Conservation (phyloP, 1,140 invertebrate genomes). For the Drosophila rufa region DNA sequence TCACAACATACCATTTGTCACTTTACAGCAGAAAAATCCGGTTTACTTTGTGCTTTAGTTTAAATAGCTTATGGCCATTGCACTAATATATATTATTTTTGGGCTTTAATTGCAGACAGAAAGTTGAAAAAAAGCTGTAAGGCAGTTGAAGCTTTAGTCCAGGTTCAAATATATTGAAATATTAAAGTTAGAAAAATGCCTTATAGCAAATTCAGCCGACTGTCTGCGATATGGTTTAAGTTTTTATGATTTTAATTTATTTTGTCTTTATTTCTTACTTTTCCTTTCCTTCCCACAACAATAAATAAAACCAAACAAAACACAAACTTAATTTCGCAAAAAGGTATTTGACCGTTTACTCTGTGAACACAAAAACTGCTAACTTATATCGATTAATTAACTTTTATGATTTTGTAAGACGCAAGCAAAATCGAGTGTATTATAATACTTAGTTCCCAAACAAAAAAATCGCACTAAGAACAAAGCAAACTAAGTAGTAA, state of each 20-base stretch:
- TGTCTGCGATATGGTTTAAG: conserved; percentile 54
- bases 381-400: conserved; percentile 43
- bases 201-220: not conserved
- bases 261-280: conserved; percentile 72
- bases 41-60: conserved; percentile 39
- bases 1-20: not conserved
- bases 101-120: conserved; percentile 19
- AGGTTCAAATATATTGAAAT: no score
- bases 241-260: conserved; percentile 72
- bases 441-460: conserved; percentile 43
- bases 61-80: conserved; percentile 5
- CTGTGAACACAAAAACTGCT: conserved; percentile 39
- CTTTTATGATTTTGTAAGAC: conserved; percentile 61
- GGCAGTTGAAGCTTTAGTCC: no score
- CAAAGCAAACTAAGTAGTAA: conserved; percentile 51
- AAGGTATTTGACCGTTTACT: conserved; percentile 81
- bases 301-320: conserved; percentile 18
- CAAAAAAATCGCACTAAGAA: conserved; percentile 69
- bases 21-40: not conserved
- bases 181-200: not conserved
- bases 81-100: conserved; percentile 12
- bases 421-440: conserved; percentile 55
- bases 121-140: conserved; percentile 5
- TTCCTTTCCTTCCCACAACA: conserved; percentile 27
- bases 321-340: conserved; percentile 56